Evolutionary conservation across 2,113 vertebrate species (phyloP).

Genomic region (Sarotherodon lohbergeri): DNA sequence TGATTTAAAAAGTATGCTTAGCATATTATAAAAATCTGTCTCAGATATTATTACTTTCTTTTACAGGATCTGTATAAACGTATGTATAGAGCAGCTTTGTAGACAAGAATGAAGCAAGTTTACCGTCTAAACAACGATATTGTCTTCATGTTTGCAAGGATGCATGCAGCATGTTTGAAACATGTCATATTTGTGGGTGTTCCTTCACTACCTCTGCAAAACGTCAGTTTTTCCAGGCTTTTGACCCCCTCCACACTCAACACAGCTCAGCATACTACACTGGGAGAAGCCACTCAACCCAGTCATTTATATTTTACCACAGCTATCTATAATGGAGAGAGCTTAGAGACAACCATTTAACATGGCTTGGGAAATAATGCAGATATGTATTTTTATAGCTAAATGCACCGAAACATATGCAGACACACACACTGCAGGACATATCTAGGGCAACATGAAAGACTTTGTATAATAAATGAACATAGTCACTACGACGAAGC

Average conservation of each 20-base stretch:
- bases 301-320: background rate
- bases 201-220: background rate
- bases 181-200: background rate
- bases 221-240: background rate
- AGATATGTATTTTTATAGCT: background rate
- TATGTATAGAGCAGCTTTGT: background rate
- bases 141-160: background rate
- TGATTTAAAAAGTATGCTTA: background rate
- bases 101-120: background rate
- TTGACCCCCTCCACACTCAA: background rate
- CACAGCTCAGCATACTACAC: background rate
- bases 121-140: background rate
- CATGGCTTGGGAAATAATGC: background rate
- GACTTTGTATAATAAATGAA: background rate
- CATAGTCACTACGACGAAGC: background rate
- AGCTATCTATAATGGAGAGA: conserved; percentile 8
- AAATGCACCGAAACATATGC: background rate
- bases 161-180: background rate
- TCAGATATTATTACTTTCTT: background rate
- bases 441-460: background rate
- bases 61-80: background rate
- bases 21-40: background rate
- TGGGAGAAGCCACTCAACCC: background rate
- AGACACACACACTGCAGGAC: background rate
- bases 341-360: background rate